Conservation (phyloP, 2,113 vertebrate species). For the Psettodes erumei region DNA sequence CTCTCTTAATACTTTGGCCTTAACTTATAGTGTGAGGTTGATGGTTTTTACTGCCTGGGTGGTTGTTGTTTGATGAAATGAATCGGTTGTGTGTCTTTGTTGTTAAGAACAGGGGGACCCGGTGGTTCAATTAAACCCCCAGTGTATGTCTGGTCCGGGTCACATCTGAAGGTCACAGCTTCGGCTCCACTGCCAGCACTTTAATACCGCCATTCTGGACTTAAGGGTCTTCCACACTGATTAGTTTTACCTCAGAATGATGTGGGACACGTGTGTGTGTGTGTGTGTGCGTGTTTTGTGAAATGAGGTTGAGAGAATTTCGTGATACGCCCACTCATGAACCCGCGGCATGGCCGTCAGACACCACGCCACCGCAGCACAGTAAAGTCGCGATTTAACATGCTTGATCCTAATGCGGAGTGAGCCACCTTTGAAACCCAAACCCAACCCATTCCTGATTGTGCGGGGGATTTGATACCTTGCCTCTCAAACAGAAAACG, state of each 20-base stretch:
- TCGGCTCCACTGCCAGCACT: constrained; percentile 35
- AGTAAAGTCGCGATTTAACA: constrained; percentile 39
- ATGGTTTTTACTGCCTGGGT: constrained; percentile 47
- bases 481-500: constrained; percentile 41
- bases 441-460: constrained; percentile 59
- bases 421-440: constrained; percentile 47
- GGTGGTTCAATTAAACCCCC: constrained; percentile 48
- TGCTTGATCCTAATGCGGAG: constrained; percentile 54
- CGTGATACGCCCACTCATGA: constrained; percentile 31
- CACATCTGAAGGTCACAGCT: constrained; percentile 79
- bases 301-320: not conserved
- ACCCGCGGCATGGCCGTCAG: constrained; percentile 22
- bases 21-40: constrained; percentile 46
- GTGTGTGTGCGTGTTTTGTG: not conserved
- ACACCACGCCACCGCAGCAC: constrained; percentile 30
- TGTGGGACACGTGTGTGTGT: not conserved
- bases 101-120: constrained; percentile 24
- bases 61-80: constrained; percentile 50
- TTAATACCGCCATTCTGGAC: constrained; percentile 53
- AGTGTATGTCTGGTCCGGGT: constrained; percentile 32
- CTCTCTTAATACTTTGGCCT: constrained; percentile 42
- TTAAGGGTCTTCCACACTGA: constrained; percentile 65
- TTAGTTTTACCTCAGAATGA: constrained; percentile 68
- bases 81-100: constrained; percentile 26
- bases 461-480: constrained; percentile 55